These are phyloP conservation scores for Leucophenga varia DNA, from an alignment of 1,140 invertebrate genomes.

Conservation along the genomic window DNA sequence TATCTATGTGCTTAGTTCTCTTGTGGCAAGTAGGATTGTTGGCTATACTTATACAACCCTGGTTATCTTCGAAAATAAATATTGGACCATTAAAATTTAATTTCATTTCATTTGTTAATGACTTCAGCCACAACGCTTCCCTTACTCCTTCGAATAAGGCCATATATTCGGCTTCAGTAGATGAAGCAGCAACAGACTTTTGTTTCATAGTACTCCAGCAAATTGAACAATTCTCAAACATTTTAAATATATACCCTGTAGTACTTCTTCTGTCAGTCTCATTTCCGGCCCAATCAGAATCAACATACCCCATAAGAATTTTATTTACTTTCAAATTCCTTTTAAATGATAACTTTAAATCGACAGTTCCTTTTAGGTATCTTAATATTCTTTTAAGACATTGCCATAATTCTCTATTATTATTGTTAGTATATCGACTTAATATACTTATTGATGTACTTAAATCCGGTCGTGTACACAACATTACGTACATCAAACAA, in stretches of 20 bases:
- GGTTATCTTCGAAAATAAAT: too few species aligned
- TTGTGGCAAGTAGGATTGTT: too few species aligned
- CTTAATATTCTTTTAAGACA: constrained; percentile 30
- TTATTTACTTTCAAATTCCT: constrained; percentile 12
- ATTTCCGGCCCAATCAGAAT: constrained; percentile 23
- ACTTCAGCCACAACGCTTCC: too few species aligned
- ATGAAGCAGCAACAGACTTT: too few species aligned
- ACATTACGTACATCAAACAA: constrained; percentile 34
- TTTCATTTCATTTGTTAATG: too few species aligned
- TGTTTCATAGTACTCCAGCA: constrained; percentile 39
- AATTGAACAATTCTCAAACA: constrained; percentile 13
- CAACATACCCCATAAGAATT: constrained; percentile 18
- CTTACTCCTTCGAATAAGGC: too few species aligned
- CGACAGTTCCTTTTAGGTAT: constrained; percentile 34
- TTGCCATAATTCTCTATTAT: constrained; percentile 28
- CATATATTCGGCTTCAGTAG: too few species aligned
- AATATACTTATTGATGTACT: constrained; percentile 31
- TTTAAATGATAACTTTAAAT: constrained; percentile 37
- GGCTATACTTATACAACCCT: too few species aligned
- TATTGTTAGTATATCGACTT: constrained; percentile 32
- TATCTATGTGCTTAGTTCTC: too few species aligned
- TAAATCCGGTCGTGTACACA: constrained; percentile 40
- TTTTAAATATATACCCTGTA: constrained; percentile 19
- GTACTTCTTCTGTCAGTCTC: constrained; percentile 11
- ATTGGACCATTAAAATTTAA: too few species aligned